These are phyloP conservation scores for Danio albolineatus DNA, from an alignment of 2,797 vertebrate species.

Conservation along the genomic window DNA sequence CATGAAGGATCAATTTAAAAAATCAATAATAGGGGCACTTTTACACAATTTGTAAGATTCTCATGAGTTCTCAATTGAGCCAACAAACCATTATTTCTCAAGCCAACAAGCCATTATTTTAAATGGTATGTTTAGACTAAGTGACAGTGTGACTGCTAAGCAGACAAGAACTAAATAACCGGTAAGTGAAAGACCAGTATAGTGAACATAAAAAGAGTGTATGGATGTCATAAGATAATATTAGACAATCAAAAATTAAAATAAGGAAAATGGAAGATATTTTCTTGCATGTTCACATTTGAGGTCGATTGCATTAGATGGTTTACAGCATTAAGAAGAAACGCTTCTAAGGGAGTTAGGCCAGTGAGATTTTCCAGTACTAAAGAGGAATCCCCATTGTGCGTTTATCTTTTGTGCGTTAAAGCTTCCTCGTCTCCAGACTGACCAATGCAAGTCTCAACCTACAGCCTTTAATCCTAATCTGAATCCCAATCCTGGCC, in stretches of 20 bases:
- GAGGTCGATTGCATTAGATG: background rate
- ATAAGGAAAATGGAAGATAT: background rate
- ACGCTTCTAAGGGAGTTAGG: background rate
- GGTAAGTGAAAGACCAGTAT: no score
- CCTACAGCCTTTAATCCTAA: constrained; percentile 53
- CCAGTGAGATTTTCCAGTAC: background rate
- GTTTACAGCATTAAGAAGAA: background rate
- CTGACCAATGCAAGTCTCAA: constrained; percentile 45
- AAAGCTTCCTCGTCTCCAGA: constrained; percentile 43
- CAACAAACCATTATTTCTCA: no score
- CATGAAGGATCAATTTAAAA: no score
- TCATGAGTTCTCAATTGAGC: no score
- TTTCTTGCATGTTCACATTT: background rate
- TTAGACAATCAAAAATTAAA: background rate
- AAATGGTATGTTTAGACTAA: no score
- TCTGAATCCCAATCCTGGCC: constrained; percentile 48
- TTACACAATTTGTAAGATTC: no score
- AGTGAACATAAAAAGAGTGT: background rate
- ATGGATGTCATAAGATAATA: background rate
- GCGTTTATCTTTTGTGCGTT: constrained; percentile 37
- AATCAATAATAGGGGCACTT: no score
- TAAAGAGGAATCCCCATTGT: constrained; percentile 32
- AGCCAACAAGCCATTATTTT: no score
- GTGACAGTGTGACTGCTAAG: no score
- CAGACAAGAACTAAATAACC: no score